These are phyloP conservation scores for Formica exsecta DNA, from an alignment of 1,140 invertebrate species.

Conservation along the genomic window DNA sequence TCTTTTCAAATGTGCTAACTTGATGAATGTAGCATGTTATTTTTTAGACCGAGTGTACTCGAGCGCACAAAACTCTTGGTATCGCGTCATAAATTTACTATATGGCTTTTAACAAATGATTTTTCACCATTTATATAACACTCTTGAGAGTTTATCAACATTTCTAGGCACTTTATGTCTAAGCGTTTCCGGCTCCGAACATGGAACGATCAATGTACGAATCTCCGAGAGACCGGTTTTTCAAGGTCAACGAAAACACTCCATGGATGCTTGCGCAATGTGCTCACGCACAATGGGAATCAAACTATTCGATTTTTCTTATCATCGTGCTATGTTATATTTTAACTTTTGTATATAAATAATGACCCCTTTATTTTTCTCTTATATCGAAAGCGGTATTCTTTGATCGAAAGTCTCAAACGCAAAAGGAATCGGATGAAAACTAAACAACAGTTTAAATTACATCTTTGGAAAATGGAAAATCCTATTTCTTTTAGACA, in stretches of 20 bases:
- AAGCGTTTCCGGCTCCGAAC: conserved; percentile 65
- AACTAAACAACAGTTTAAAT: not conserved
- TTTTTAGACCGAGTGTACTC: too few species aligned
- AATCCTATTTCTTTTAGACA: too few species aligned
- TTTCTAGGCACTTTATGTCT: not conserved
- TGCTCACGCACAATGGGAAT: not conserved
- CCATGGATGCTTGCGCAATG: too few species aligned
- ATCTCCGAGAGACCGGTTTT: conserved; percentile 68
- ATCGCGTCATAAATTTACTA: not conserved
- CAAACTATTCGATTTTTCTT: not conserved
- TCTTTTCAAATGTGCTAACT: too few species aligned
- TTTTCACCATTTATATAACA: not conserved
- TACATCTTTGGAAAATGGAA: too few species aligned
- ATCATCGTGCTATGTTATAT: conserved; percentile 10
- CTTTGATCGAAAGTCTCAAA: not conserved
- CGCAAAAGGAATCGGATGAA: not conserved
- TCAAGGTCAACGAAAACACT: conserved; percentile 60
- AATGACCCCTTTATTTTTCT: not conserved
- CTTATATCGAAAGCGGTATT: not conserved
- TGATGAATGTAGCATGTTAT: too few species aligned
- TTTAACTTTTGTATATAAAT: conserved; percentile 10
- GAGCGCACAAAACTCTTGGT: not conserved
- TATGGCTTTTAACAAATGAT: not conserved
- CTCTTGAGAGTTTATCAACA: not conserved
- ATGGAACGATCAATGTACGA: conserved; percentile 52